phyloP scores from a whole-genome alignment of 2,888 invertebrate genomes.

The Pheosia tremula region DNA sequence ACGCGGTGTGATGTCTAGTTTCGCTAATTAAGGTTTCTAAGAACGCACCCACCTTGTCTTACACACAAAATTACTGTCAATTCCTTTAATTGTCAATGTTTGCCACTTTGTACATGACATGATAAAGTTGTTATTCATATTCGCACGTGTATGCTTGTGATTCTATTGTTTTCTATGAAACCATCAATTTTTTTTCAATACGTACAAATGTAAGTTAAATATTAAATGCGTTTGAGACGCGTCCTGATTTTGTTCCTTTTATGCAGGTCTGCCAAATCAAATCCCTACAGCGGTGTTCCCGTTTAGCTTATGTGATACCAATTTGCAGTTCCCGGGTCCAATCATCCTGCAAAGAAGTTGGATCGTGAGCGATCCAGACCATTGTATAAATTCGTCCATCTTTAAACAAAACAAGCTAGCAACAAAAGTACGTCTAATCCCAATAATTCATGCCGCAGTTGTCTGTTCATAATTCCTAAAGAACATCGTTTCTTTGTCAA shows the following conservation, averaged over 20 bases:
- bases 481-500: constrained; percentile 70
- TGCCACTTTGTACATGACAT: not conserved
- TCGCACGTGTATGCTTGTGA: constrained; percentile 8
- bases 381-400: not conserved
- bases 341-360: too few species aligned
- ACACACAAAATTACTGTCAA: constrained; percentile 24
- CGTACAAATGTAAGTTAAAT: not conserved
- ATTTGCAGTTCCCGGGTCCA: too few species aligned
- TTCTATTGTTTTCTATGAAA: not conserved
- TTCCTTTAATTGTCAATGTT: not conserved
- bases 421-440: constrained; percentile 51
- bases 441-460: constrained; percentile 52
- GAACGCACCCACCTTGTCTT: constrained; percentile 27
- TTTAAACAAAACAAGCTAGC: constrained; percentile 15
- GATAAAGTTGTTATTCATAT: not conserved
- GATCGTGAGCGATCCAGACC: not conserved
- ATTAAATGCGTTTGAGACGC: not conserved
- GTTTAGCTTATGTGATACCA: too few species aligned
- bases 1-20: constrained; percentile 53
- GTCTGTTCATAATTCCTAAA: constrained; percentile 57
- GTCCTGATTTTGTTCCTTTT: too few species aligned
- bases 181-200: too few species aligned
- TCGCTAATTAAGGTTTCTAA: constrained; percentile 56
- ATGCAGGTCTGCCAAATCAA: too few species aligned
- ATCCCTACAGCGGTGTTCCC: too few species aligned